Base-by-base conservation (phyloP, 2,888 invertebrate genomes). In the Limnephilus lunatus region DNA sequence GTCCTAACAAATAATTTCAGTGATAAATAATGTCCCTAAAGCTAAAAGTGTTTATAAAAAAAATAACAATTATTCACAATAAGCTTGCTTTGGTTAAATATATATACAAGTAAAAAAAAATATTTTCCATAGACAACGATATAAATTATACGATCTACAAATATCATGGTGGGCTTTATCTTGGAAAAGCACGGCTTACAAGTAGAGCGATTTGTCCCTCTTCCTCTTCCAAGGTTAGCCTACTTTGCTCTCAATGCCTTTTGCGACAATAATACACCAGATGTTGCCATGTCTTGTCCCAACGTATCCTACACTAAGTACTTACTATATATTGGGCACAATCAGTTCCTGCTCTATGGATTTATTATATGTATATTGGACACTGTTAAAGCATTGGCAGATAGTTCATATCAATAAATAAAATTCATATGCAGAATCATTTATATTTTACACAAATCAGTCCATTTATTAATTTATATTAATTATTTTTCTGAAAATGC, bases 371-470 rank as follows among this genome's bases (percentile, higher is more conserved):
- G 85, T 87, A 85, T 87, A 93, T 91, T 93, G 93, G 93, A 92
- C 93, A 92, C 92, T 93, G 93, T 92, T 92, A 92, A 92, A 93
- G 93, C 93, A 92, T 92, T 93, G 93, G 93, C 93, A 93, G 91
- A 93, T 92, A 92, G 92, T 93, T 91, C 80, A 92, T 92, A 93
- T 92, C 90, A 91, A 93, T 93, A 93, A 93, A 92, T 92, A 91
- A 92, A 92, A 93, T 91, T 91, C 90, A 91, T 92, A 90, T 89
- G 91, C 93, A 87, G 86, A 93, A 91, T 91, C 90, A 91, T 91
- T 93, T 93, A 91, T 93, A 91, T 91, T 92, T 93, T 92, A 92
- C 92, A 93, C 92, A 93, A 93, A 93, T 93, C 93, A 93, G 93
- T 93, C 93, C 93, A 92, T 93, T 93, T 92, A 93, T 92, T 92